Conservation (phyloP, 2,113 vertebrate species). For the human (Homo sapiens) region DNA sequence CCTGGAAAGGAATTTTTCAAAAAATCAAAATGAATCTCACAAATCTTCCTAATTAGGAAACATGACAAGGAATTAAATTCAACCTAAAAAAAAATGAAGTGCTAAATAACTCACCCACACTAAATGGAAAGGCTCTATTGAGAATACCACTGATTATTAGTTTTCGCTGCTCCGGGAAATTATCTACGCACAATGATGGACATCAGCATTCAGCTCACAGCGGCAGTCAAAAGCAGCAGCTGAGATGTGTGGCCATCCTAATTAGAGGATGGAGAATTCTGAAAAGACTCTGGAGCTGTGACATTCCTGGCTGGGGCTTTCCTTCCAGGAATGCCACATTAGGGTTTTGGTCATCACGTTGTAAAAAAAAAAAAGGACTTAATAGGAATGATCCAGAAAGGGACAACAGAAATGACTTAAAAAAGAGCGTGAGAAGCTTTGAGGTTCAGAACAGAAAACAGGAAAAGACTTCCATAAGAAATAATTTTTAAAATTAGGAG, state of each 20-base stretch:
- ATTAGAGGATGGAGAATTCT: constrained; percentile 68
- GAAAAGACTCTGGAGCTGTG: constrained; percentile 56
- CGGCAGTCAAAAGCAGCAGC: constrained; percentile 65
- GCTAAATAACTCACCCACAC: constrained; percentile 41
- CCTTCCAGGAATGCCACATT: constrained; percentile 62
- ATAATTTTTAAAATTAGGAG: neutral
- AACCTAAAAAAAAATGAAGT: constrained; percentile 8
- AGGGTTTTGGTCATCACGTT: constrained; percentile 37
- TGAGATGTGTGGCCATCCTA: constrained; percentile 74
- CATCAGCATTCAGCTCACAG: constrained; percentile 78
- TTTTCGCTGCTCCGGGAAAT: constrained; percentile 62
- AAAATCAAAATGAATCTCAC: constrained; percentile 62
- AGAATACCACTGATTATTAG: constrained; percentile 71
- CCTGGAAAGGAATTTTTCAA: constrained; percentile 66
- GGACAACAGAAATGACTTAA: constrained; percentile 34
- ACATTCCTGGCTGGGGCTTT: constrained; percentile 61
- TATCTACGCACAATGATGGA: constrained; percentile 61
- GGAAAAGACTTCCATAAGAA: constrained; percentile 7
- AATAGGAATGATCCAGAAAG: neutral
- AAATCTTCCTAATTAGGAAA: constrained; percentile 68
- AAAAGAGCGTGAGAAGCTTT: neutral
- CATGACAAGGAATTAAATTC: constrained; percentile 64
- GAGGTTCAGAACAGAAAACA: constrained; percentile 24
- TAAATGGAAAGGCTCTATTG: constrained; percentile 59
- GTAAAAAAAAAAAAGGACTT: neutral